Evolutionary conservation across 2,113 vertebrate genomes (phyloP), one percentile per base, ranked within the genome.

Genomic region (Aix galericulata): DNA sequence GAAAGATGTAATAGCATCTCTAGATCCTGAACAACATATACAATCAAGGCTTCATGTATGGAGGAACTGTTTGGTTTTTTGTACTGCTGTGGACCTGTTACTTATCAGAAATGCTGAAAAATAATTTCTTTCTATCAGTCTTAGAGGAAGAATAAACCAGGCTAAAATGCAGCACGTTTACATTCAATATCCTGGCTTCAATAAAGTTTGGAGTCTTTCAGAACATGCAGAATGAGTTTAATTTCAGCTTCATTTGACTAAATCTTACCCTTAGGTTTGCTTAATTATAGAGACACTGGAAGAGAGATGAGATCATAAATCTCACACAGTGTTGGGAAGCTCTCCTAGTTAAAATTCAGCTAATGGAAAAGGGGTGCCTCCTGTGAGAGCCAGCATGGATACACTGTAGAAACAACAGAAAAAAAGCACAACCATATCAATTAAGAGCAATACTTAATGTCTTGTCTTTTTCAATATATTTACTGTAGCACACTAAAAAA

Each of bases 231-330:
- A 91, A 95, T 87, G 18, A 83, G 26, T 89, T 76, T 86, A 71
- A 96, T 94, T 96, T 96, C 80, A 79, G 40, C 72, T 78, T 80
- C 58, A 46, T 93, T 95, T 91, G 69, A 93, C 91, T 96, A 96
- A 94, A 94, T 90, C 63, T 96, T 88, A 91, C 42, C 27, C 74
- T 56, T 25, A 88, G 91, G 62, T 76, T 97, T 95, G 92, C 76
- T 92, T 98, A 97, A 96, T 97, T 95, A 80, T 76, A 86, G 89
- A 94, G 36, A 72, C 69, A 27, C 82, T 76, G 62, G 72, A 89
- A 82, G 42, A 89, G 53, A 86, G 44, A 80, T 38, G 42, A 64
- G 40, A 78, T 89, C 60, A 89, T 48, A 93, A 88, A 86, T 67
- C 25, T 86, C 60, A 75, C 32, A 42, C 17, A 46, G 74, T 62